Evolutionary conservation across 2,113 vertebrate genomes (phyloP), one percentile per base, ranked within the genome.

Genomic region (Perca flavescens): DNA sequence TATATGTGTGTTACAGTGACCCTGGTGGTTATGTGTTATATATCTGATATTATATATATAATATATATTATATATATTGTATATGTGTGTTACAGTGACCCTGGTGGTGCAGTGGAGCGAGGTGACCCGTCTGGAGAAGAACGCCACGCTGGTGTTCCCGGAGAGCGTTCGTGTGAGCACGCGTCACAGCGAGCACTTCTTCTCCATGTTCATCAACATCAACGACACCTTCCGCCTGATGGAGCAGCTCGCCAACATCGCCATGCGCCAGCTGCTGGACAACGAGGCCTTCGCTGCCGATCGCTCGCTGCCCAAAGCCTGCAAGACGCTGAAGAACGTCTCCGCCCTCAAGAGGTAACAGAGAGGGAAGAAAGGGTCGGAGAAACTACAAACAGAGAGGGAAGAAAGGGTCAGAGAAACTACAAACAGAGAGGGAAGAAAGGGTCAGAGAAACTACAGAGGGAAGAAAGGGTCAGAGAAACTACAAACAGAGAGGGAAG

Each of bases 171-270:
- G 97, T 0, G 97, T 99, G 68, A 97, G 94, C 91, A 99, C 97
- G 0, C 96, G 98, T 1, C 93, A 96, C 93, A 96, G 88, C 0
- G 96, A 99, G 54, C 96, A 98, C 81, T 98, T 96, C 93, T 99
- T 99, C 94, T 99, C 98, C 85, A 97, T 99, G 97, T 99, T 99
- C 91, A 97, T 99, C 73, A 98, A 97, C 94, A 97, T 99, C 87
- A 95, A 94, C 0, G 98, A 99, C 93, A 99, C 98, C 3, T 99
- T 99, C 94, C 98, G 97, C 86, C 96, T 99, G 61, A 99, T 99
- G 98, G 98, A 99, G 89, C 98, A 99, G 91, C 93, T 99, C 50
- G 98, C 98, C 81, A 99, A 97, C 93, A 96, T 99, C 21, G 98
- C 98, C 17, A 97, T 99, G 98, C 89, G 97, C 31, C 97, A 98